A percentile compares a stretch with the other conserved stretches of the same genome.
Conservation (phyloP, 2,797 vertebrate species). For the Esox masquinongy region DNA sequence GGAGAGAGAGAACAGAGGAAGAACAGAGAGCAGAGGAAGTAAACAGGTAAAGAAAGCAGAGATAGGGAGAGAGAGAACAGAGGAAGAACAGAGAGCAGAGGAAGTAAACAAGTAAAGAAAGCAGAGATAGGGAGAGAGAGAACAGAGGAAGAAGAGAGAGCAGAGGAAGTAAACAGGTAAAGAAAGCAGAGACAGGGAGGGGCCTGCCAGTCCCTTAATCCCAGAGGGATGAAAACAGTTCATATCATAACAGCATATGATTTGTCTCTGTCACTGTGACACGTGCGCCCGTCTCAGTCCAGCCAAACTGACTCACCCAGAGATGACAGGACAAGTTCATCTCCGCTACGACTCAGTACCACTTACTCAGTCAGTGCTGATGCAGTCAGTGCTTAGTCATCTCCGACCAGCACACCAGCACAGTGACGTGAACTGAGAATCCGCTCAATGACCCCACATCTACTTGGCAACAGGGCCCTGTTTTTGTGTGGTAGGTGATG, state of each 20-base stretch:
- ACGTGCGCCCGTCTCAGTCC: neutral
- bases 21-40: slow-evolving; percentile 7
- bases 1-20: slow-evolving; percentile 6
- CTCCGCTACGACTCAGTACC: slow-evolving; percentile 28
- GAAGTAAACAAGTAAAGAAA: neutral
- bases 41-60: too few species aligned
- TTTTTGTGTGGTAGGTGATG: slow-evolving; percentile 50
- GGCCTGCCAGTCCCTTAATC: neutral
- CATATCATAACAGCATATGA: neutral
- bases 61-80: neutral
- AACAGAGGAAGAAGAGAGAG: neutral
- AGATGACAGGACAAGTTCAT: slow-evolving; percentile 33
- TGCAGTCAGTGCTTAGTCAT: slow-evolving; percentile 58
- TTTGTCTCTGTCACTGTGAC: neutral
- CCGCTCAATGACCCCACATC: slow-evolving; percentile 53
- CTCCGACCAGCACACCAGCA: slow-evolving; percentile 18
- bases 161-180: neutral
- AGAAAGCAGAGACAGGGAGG: slow-evolving; percentile 20
- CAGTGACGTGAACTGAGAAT: slow-evolving; percentile 52
- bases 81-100: neutral
- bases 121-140: neutral
- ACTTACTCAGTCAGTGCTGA: slow-evolving; percentile 31
- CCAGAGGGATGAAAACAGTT: neutral
- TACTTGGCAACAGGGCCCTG: slow-evolving; percentile 52
- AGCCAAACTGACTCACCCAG: slow-evolving; percentile 13